These are phyloP conservation scores for Kryptolebias marmoratus DNA, from an alignment of 2,113 vertebrate genomes.

Conservation along the genomic window DNA sequence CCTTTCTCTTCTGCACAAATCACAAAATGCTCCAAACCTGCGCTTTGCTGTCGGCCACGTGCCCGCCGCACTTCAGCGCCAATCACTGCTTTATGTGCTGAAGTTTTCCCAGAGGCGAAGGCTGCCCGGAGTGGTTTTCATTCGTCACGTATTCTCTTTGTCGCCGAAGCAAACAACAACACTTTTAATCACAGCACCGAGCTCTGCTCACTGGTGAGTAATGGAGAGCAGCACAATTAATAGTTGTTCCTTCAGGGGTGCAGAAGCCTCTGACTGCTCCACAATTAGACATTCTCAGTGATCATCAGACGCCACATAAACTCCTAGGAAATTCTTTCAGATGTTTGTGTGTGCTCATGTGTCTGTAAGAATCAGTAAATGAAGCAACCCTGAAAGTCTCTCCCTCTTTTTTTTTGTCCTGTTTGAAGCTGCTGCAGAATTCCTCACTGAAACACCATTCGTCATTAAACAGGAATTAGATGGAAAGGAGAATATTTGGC, in stretches of 20 bases:
- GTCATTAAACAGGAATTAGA: conserved; percentile 65
- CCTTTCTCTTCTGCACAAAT: not conserved
- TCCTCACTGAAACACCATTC: conserved; percentile 53
- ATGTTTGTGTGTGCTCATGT: conserved; percentile 48
- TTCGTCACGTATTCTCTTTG: conserved; percentile 71
- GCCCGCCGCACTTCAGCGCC: not conserved
- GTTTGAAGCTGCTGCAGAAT: conserved; percentile 34
- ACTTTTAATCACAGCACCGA: conserved; percentile 64
- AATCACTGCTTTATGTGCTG: conserved; percentile 18
- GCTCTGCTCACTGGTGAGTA: conserved; percentile 63
- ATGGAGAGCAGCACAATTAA: conserved; percentile 69
- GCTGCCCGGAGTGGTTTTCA: conserved; percentile 43
- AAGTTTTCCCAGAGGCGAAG: conserved; percentile 9
- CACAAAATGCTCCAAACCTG: conserved; percentile 8
- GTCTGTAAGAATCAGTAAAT: not conserved
- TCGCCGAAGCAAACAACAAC: conserved; percentile 58
- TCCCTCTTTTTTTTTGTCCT: conserved; percentile 5
- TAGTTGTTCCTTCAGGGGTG: conserved; percentile 54
- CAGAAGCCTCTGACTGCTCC: conserved; percentile 49
- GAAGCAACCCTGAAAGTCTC: conserved; percentile 12
- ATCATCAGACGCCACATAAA: conserved; percentile 45
- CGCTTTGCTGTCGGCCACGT: conserved; percentile 7
- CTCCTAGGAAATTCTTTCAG: conserved; percentile 64
- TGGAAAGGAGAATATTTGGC: conserved; percentile 68
- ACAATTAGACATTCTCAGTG: conserved; percentile 56